Conservation (phyloP, 2,797 vertebrate genomes). For the Eidolon dupreanum region DNA sequence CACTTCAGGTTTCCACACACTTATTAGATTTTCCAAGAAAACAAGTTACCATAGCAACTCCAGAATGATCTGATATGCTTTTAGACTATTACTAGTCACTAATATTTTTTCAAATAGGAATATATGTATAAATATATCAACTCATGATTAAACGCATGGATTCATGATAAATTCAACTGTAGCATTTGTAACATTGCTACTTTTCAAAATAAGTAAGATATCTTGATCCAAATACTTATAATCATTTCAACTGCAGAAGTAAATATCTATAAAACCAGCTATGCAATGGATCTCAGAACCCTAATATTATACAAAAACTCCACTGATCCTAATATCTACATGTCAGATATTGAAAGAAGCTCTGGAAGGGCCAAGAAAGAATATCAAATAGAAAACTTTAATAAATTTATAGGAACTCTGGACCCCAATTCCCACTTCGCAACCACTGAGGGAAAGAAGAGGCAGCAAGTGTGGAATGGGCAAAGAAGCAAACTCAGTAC, state of each 20-base stretch:
- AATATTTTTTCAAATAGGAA: slow-evolving; percentile 30
- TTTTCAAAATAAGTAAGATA: slow-evolving; percentile 9
- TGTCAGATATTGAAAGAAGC: background rate
- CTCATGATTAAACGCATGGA: background rate
- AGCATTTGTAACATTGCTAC: background rate
- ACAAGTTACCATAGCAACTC: slow-evolving; percentile 41
- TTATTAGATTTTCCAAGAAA: slow-evolving; percentile 33
- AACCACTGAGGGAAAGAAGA: background rate
- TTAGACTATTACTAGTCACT: background rate
- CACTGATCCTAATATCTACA: background rate
- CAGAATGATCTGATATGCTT: background rate
- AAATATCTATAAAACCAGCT: background rate
- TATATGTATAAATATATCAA: background rate
- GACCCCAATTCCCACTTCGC: background rate
- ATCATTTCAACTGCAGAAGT: background rate
- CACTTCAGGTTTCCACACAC: background rate
- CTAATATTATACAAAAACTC: background rate
- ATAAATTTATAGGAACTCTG: background rate
- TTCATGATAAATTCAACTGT: background rate
- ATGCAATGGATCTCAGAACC: background rate
- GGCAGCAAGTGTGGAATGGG: background rate
- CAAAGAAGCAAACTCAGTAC: background rate
- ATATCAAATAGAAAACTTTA: background rate
- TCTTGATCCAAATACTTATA: background rate
- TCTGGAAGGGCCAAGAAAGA: background rate